These are phyloP conservation scores for Ypsolopha sequella DNA, from an alignment of 2,888 invertebrate genomes.

Conservation along the genomic window DNA sequence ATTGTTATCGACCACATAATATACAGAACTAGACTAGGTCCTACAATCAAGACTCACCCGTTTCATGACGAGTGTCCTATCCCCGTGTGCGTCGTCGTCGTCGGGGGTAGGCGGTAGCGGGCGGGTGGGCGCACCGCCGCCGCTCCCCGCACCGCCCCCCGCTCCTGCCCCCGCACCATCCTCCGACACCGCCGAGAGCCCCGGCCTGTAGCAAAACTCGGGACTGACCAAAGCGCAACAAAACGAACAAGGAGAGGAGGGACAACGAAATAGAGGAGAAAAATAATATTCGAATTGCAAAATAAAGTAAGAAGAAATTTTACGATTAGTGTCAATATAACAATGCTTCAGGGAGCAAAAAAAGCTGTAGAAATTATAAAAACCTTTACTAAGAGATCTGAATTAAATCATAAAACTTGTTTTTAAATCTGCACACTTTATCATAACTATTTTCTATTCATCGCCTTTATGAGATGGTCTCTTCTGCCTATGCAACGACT, in stretches of 20 bases:
- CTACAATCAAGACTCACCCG: constrained; percentile 75
- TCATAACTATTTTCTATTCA: too few relatives aligned
- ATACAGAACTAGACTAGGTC: background rate
- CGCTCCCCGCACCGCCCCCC: constrained; percentile 39
- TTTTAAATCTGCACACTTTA: too few relatives aligned
- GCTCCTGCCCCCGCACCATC: constrained; percentile 31
- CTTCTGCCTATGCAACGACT: too few relatives aligned
- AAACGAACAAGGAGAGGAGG: constrained; percentile 22
- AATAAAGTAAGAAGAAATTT: constrained; percentile 12
- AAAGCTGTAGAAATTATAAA: too few relatives aligned
- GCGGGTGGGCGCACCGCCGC: constrained; percentile 87
- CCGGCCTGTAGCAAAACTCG: constrained; percentile 86
- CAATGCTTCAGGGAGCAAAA: too few relatives aligned
- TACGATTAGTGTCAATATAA: too few relatives aligned
- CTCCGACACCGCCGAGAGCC: constrained; percentile 74
- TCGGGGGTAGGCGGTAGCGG: constrained; percentile 96
- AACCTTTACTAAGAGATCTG: too few relatives aligned
- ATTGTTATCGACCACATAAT: background rate
- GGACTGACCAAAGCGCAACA: constrained; percentile 70
- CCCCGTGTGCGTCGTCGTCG: constrained; percentile 85
- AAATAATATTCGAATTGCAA: constrained; percentile 19
- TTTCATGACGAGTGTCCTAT: constrained; percentile 92
- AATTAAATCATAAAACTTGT: too few relatives aligned
- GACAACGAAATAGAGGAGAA: constrained; percentile 8
- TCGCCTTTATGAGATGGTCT: too few relatives aligned